Evolutionary conservation across 2,797 vertebrate genomes (phyloP), one percentile per base, ranked within the genome.

Genomic region (Percopsis omiscomaycus): DNA sequence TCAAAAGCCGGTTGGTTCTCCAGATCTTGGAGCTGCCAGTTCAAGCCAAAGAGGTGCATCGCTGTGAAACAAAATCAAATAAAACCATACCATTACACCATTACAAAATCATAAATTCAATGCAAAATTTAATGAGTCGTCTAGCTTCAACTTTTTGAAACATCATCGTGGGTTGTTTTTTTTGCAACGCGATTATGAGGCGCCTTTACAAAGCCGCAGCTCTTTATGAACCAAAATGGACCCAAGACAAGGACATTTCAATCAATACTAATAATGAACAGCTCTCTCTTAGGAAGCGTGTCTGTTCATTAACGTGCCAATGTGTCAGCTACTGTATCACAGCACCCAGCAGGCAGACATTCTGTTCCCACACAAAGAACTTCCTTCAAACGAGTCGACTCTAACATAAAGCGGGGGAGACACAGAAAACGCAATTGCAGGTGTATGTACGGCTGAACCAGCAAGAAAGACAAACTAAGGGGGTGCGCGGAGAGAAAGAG

Each of bases 31-130:
- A 99, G 92, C 89, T 99, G 97, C 98, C 98, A 99, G 82, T 98
- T 99, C 89, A 99, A 96, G 91, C 98, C 96, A 89, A 99, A 96
- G 32, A 98, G 94, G 92, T 99, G 96, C 96, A 99, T 98, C 83
- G 95, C 98, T 99, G 85, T 66, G 73, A 83, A 84, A 87, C 55
- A 83, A 70, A 87, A 80, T 59, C 55, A 59, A 77, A 80, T 76
- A 46, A 28, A 61, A 82, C 80, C 79, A 88, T 84, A 76, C 78
- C 80, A 69, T 65, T 70, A 78, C 73, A 79, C 52, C 54, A 62
- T 55, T 5, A 28, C 68, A 73, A 51, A 76, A 52, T 61, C 74
- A 59, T 46, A 28, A 66, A 63, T 72, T 45, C 68, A 54, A 32
- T 54, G 51, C 49, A 56, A 52, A 61, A 54, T 22, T 32, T 27